A percentile compares a stretch with the other conserved stretches of the same genome.
These are phyloP conservation scores for Charanyca ferruginea DNA, from an alignment of 2,888 invertebrate species.

Conservation along the genomic window DNA sequence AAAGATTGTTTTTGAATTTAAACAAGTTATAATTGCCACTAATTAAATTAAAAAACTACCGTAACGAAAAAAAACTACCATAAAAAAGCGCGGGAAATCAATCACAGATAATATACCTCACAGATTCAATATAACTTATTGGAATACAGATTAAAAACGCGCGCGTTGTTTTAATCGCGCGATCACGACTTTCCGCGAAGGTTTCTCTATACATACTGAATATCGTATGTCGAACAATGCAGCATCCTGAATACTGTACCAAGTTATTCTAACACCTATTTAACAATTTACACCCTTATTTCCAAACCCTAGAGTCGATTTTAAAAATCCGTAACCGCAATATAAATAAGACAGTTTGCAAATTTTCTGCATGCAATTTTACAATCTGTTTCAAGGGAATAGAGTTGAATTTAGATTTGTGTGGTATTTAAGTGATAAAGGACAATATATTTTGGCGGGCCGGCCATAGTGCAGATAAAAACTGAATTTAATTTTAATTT, in stretches of 20 bases:
- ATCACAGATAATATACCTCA: conserved; percentile 32
- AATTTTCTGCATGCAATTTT: conserved; percentile 27
- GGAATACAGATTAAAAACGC: conserved; percentile 34
- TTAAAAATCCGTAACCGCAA: conserved; percentile 8
- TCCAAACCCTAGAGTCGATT: background rate
- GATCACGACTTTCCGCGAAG: conserved; percentile 48
- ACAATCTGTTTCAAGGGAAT: background rate
- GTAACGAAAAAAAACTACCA: conserved; percentile 9
- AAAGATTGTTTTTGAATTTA: too few relatives aligned
- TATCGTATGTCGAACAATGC: conserved; percentile 60
- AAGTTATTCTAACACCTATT: conserved; percentile 8
- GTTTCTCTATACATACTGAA: conserved; percentile 62
- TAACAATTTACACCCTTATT: background rate
- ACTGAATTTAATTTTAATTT: conserved; percentile 41
- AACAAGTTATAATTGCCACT: conserved; percentile 22
- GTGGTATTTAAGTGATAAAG: conserved; percentile 14
- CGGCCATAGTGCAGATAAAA: conserved; percentile 51
- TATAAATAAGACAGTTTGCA: conserved; percentile 31
- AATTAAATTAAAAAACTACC: conserved; percentile 4
- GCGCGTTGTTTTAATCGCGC: conserved; percentile 35
- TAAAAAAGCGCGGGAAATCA: conserved; percentile 27
- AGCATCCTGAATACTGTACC: conserved; percentile 63
- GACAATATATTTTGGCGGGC: conserved; percentile 60
- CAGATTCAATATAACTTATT: conserved; percentile 14
- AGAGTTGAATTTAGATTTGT: conserved; percentile 21